These are phyloP conservation scores for Leucophora obtusa DNA, from an alignment of 2,888 invertebrate genomes.

Conservation along the genomic window DNA sequence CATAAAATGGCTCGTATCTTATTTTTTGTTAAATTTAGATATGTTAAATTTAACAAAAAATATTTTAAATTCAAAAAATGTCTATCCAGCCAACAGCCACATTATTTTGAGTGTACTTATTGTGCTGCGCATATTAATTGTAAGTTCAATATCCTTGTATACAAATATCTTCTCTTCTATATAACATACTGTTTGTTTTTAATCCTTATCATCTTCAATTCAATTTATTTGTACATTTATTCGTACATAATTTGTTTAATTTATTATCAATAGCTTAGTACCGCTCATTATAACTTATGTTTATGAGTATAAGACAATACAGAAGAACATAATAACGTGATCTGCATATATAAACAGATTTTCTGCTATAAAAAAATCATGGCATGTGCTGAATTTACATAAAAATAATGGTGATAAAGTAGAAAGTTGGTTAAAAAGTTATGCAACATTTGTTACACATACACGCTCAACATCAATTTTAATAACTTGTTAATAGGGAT, in stretches of 20 bases:
- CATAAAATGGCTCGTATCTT: no score
- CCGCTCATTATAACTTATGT: neutral
- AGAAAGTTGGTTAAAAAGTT: neutral
- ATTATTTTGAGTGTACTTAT: no score
- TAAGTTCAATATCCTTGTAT: no score
- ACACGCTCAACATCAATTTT: constrained; percentile 26
- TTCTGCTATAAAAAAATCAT: neutral
- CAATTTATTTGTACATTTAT: constrained; percentile 23
- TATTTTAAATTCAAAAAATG: no score
- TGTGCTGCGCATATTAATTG: no score
- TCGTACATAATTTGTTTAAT: constrained; percentile 47
- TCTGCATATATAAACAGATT: constrained; percentile 42
- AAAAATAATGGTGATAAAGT: neutral
- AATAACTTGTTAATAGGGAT: constrained; percentile 33
- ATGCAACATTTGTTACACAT: constrained; percentile 10
- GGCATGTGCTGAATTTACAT: neutral
- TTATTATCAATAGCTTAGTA: constrained; percentile 43
- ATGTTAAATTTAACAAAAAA: no score
- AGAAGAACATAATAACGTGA: constrained; percentile 52
- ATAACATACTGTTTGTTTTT: neutral
- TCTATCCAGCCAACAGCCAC: no score
- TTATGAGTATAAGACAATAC: neutral
- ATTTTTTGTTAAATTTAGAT: no score
- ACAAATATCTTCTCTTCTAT: no score
- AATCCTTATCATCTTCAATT: neutral